Conservation (phyloP, 1,140 invertebrate genomes). For the Homarus americanus region DNA sequence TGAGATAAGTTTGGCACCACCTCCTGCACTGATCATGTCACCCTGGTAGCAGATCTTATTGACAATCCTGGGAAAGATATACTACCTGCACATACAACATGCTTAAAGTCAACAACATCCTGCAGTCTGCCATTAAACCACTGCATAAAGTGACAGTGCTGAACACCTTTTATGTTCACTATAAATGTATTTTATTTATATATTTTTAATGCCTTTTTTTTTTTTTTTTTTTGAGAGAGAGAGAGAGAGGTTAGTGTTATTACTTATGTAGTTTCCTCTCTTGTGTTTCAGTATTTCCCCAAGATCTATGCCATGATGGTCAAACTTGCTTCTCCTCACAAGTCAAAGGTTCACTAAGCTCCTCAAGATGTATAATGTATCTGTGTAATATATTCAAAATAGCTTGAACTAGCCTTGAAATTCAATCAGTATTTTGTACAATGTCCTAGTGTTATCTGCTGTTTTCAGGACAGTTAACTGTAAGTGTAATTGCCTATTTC, state of each 20-base stretch:
- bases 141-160: no score
- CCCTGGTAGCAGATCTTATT: no score
- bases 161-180: neutral
- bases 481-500: neutral
- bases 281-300: slow-evolving; percentile 53
- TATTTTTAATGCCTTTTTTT: neutral
- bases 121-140: no score
- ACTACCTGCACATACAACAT: no score
- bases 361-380: neutral
- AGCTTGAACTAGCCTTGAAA: neutral
- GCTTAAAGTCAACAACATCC: no score
- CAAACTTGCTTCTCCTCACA: slow-evolving; percentile 48
- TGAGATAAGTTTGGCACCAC: no score
- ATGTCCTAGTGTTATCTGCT: neutral
- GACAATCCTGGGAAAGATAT: no score
- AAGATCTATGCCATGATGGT: slow-evolving; percentile 56
- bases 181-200: neutral
- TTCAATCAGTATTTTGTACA: slow-evolving; percentile 41
- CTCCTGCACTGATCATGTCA: no score
- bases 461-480: neutral
- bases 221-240: no score
- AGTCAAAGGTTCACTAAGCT: slow-evolving; percentile 44
- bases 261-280: neutral
- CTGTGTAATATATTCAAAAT: neutral
- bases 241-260: no score